Percentiles rank a stretch among this genome's conserved stretches.
Conservation (phyloP, 2,888 invertebrate genomes). For the Microchrysa polita region DNA sequence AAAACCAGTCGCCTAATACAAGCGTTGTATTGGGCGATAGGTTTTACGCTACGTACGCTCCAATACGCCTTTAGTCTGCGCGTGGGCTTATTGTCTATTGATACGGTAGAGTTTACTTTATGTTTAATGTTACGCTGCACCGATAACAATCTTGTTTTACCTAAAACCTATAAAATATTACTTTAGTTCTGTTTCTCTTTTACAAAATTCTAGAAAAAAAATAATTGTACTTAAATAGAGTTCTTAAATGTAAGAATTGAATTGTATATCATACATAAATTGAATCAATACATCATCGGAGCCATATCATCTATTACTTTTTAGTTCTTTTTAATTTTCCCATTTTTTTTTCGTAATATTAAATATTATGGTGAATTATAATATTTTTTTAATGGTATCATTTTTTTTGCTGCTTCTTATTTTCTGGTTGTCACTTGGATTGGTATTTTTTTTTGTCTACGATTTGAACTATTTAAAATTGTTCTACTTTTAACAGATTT, state of each 20-base stretch:
- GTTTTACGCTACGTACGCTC: no score
- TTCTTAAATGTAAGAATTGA: not conserved
- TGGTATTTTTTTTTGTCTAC: not conserved
- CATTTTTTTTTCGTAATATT: not conserved
- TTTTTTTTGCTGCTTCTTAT: not conserved
- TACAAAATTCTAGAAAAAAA: constrained; percentile 29
- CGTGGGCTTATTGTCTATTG: not conserved
- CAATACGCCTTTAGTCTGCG: no score
- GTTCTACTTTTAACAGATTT: not conserved
- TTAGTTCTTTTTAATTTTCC: no score
- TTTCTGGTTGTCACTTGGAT: not conserved
- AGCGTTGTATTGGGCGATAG: no score
- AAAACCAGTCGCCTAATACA: no score
- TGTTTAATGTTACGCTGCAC: constrained; percentile 21
- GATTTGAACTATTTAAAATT: constrained; percentile 4
- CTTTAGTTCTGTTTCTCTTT: no score
- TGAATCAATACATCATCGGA: constrained; percentile 7
- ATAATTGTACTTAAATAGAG: not conserved
- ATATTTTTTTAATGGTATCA: constrained; percentile 24
- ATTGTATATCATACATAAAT: constrained; percentile 2
- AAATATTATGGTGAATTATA: constrained; percentile 17
- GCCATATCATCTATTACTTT: not conserved
- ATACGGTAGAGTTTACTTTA: no score
- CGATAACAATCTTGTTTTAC: constrained; percentile 17
- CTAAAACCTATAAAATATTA: constrained; percentile 26